Percentiles rank a stretch among this genome's conserved stretches.
Evolutionary conservation across 2,888 invertebrate genomes (phyloP).

Genomic region (Notodonta ziczac): DNA sequence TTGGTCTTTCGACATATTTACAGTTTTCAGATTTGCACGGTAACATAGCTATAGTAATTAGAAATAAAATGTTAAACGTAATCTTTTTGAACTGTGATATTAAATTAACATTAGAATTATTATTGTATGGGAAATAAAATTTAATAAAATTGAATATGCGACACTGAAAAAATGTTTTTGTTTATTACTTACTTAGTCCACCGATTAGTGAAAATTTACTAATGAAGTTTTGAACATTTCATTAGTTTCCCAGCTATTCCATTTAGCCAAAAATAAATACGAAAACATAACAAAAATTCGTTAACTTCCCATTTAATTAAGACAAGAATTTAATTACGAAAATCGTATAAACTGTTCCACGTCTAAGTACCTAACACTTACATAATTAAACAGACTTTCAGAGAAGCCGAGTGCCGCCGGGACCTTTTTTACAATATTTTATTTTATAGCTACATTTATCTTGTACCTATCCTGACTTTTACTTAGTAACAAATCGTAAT

Average conservation of each 20-base stretch:
- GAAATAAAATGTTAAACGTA: slow-evolving; percentile 47
- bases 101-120: slow-evolving; percentile 72
- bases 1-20: not conserved
- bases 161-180: slow-evolving; percentile 44
- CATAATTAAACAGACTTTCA: not conserved
- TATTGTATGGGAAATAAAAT: slow-evolving; percentile 55
- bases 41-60: slow-evolving; percentile 30
- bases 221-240: too few relatives aligned
- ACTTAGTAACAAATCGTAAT: not conserved
- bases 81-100: slow-evolving; percentile 79
- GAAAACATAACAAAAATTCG: not conserved
- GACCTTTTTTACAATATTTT: not conserved
- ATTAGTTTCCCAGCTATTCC: too few relatives aligned
- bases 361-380: slow-evolving; percentile 1
- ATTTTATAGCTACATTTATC: not conserved
- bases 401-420: not conserved
- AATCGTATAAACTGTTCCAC: not conserved
- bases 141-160: slow-evolving; percentile 66
- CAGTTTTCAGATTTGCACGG: not conserved
- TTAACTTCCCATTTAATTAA: not conserved
- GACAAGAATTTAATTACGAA: not conserved
- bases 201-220: too few relatives aligned
- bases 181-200: too few relatives aligned
- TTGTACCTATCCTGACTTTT: not conserved
- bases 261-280: not conserved